Base-by-base conservation (phyloP, 2,113 vertebrate genomes). In the Siniperca knerii region DNA sequence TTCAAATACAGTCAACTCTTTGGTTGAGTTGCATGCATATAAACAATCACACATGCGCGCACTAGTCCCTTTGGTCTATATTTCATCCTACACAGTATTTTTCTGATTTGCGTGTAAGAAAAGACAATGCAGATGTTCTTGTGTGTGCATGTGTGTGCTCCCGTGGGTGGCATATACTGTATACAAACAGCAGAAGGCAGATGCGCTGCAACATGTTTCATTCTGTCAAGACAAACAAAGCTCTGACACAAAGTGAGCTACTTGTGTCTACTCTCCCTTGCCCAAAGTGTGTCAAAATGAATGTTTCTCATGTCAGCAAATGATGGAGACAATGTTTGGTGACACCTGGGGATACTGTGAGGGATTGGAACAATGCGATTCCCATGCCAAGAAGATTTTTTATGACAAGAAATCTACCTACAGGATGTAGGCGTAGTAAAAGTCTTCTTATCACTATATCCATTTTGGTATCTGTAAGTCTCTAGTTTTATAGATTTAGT, bases 181-280 rank as follows among this genome's bases (percentile, higher is more conserved):
- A 79, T 15, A 81, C 71, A 82, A 83, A 80, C 83, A 86, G 79
- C 68, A 81, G 75, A 65, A 86, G 42, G 74, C 86, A 88, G 91
- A 92, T 76, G 84, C 62, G 35, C 83, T 40, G 79, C 86, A 93
- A 93, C 85, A 88, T 86, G 83, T 87, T 88, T 91, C 64, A 68
- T 77, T 69, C 82, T 85, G 82, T 85, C 83, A 88, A 86, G 85
- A 90, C 86, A 92, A 88, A 89, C 87, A 89, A 80, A 88, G 80
- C 81, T 83, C 50, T 52, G 52, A 81, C 33, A 71, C 80, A 86
- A 90, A 89, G 76, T 84, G 42, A 80, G 67, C 70, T 68, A 37
- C 74, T 83, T 76, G 37, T 42, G 71, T 82, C 57, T 87, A 0
- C 76, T 83, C 67, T 83, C 74, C 54, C 21, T 88, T 35, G 40